Base-by-base conservation (phyloP, 2,113 vertebrate species). In the Nibea albiflora region DNA sequence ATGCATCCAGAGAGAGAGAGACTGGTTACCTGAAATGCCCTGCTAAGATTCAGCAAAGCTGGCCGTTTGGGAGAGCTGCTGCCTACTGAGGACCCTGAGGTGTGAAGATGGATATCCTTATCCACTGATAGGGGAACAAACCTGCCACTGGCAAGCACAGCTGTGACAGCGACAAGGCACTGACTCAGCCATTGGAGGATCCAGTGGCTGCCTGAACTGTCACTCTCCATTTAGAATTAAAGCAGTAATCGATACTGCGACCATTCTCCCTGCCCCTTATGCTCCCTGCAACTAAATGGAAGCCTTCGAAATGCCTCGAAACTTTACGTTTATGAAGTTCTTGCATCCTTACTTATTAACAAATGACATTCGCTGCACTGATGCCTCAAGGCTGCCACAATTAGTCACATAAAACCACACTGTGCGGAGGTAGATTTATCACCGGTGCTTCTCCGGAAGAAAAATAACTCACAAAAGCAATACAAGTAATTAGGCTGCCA, bases 71-170 rank as follows among this genome's bases (percentile, higher is more conserved):
- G 78, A 74, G 67, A 78, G 74, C 50, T 22, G 62, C 78, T 71
- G 83, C 86, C 77, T 61, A 24, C 79, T 61, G 84, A 81, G 71
- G 78, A 88, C 81, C 91, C 90, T 64, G 86, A 90, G 85, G 91
- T 90, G 89, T 71, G 76, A 92, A 92, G 92, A 93, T 90, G 85
- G 89, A 93, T 92, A 90, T 92, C 85, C 83, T 88, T 70, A 89
- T 87, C 78, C 86, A 63, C 68, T 85, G 89, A 89, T 90, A 76
- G 82, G 68, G 85, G 90, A 86, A 85, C 91, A 84, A 89, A 86
- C 79, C 91, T 90, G 91, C 86, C 90, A 88, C 68, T 70, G 84
- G 89, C 84, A 71, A 88, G 88, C 77, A 81, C 83, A 80, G 78
- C 85, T 79, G 85, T 91, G 90, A 90, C 88, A 86, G 85, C 73